These are phyloP conservation scores for Cheilosia impressa DNA, from an alignment of 2,888 invertebrate genomes.

Conservation along the genomic window DNA sequence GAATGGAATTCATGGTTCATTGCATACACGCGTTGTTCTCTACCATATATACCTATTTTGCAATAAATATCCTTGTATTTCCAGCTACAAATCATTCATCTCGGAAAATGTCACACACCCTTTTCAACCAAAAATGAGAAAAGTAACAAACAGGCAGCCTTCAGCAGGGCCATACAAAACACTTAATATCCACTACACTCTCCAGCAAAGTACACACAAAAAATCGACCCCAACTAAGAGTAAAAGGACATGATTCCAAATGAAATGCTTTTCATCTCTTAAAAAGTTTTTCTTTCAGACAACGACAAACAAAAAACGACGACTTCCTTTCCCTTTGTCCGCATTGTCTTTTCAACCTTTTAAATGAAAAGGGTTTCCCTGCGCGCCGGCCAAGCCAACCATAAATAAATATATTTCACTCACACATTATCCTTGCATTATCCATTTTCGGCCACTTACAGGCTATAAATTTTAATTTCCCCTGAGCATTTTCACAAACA, in stretches of 20 bases:
- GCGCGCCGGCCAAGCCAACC: slow-evolving; percentile 13
- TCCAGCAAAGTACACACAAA: slow-evolving; percentile 11
- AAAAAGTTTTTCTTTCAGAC: slow-evolving; percentile 7
- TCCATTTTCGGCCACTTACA: slow-evolving; percentile 72
- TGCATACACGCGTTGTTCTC: too few relatives aligned
- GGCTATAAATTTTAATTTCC: slow-evolving; percentile 70
- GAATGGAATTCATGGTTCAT: too few relatives aligned
- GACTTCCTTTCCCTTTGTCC: background rate
- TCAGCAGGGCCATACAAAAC: slow-evolving; percentile 16
- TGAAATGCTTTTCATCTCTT: slow-evolving; percentile 60
- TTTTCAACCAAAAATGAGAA: slow-evolving; percentile 11
- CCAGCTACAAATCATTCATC: slow-evolving; percentile 13
- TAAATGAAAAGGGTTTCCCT: slow-evolving; percentile 48
- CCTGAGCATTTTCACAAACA: slow-evolving; percentile 35
- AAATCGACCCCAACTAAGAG: slow-evolving; percentile 3
- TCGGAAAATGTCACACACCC: slow-evolving; percentile 20
- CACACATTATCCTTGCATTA: slow-evolving; percentile 70
- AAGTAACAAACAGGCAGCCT: background rate
- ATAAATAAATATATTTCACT: slow-evolving; percentile 66
- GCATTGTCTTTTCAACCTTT: slow-evolving; percentile 28
- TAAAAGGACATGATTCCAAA: slow-evolving; percentile 54
- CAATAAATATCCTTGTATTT: background rate
- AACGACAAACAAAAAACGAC: slow-evolving; percentile 15
- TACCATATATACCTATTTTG: background rate
- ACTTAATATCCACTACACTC: background rate